A percentile compares a stretch with the other conserved stretches of the same genome.
These are phyloP conservation scores for Enteromius anoplus DNA, from an alignment of 2,797 vertebrate genomes.

Conservation along the genomic window DNA sequence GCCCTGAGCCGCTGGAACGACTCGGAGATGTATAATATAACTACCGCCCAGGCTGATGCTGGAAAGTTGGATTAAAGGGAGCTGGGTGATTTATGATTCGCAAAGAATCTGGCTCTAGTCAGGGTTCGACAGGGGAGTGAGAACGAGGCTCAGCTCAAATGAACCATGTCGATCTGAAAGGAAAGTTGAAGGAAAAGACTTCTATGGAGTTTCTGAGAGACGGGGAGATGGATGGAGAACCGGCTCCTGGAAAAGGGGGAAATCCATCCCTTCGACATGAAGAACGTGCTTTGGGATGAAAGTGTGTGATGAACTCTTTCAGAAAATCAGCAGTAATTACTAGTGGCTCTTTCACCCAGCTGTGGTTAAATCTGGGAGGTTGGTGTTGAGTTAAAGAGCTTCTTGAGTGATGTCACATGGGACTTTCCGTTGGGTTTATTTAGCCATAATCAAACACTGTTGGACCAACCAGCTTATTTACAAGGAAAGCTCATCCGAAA, in stretches of 20 bases:
- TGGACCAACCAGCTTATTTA: not conserved
- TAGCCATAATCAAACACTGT: not conserved
- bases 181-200: conserved; percentile 21
- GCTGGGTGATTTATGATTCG: conserved; percentile 27
- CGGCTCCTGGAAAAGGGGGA: not conserved
- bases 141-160: conserved; percentile 32
- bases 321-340: conserved; percentile 16
- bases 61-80: conserved; percentile 44
- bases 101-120: not conserved
- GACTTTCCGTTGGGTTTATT: conserved; percentile 26
- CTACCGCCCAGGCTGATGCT: conserved; percentile 39
- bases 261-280: conserved; percentile 3
- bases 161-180: conserved; percentile 44
- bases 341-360: not conserved
- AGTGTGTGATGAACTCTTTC: conserved; percentile 21
- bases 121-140: conserved; percentile 25
- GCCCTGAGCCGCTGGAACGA: conserved; percentile 10
- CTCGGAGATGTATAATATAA: conserved; percentile 20
- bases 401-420: not conserved
- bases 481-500: not conserved
- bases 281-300: not conserved
- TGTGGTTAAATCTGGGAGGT: conserved; percentile 7
- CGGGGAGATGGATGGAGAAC: not conserved
- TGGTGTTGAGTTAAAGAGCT: not conserved
- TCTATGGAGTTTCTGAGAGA: not conserved